Evolutionary conservation across 92 coral and sea anemone genomes (phyloP), one percentile per base, ranked within the genome.

Genomic region (Isaurus tuberculatus): DNA sequence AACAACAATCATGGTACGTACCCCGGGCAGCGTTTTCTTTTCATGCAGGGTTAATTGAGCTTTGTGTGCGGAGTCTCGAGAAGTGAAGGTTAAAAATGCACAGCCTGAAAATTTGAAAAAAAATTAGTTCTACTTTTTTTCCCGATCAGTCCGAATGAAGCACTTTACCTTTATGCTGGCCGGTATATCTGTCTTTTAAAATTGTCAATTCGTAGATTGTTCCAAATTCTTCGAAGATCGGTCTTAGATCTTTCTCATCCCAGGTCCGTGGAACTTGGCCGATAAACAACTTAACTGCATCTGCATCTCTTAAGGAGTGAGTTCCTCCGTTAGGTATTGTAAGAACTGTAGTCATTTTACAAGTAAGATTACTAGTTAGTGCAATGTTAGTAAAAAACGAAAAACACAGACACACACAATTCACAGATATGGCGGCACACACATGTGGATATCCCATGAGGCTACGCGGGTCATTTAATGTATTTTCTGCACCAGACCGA

Each of bases 221-320:
- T 67, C 99, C 99, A 72, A 83, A 96, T 75, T 90, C 92, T 86
- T 96, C 99, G 90, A 96, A 96, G 84, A 91, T 86, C 22, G 98
- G 99, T 67, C 92, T 89, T 13, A 96, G 92, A 61, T 94, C 97
- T 86, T 94, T 94, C 67, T 89, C 99, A 46, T 96, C 99, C 99
- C 99, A 96, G 19, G 98, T 91, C 29, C 98, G 89, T 5, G 99
- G 99, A 81, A 96, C 98, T 88, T 96, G 99, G 75, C 99, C 99
- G 26, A 96, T 91, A 81, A 96, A 96, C 72, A 96, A 70, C 70
- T 96, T 96, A 66, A 96, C 92, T 3, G 98, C 88, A 70, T 91
- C 92, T 73, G 95, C 49, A 77, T 93, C 95, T 88, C 98, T 88
- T 82, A 86, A 61, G 46, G 92, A 32, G 81, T 88, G 77, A 55